Evolutionary conservation across 2,888 invertebrate genomes (phyloP).

Genomic region (Automeris io): DNA sequence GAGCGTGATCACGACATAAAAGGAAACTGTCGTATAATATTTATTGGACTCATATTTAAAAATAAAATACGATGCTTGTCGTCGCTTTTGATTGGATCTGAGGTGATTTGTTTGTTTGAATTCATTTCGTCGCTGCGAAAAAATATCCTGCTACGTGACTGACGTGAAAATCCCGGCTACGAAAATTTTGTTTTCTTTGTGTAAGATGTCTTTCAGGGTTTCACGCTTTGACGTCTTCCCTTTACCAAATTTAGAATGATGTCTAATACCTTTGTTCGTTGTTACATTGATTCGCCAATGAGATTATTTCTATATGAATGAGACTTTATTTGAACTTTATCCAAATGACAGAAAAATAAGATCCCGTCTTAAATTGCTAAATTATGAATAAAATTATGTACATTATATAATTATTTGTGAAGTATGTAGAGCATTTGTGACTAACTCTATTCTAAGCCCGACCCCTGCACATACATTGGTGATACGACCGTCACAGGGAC

Average conservation of each 20-base stretch:
- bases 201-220: conserved; percentile 39
- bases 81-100: conserved; percentile 49
- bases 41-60: conserved; percentile 11
- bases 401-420: too few species aligned
- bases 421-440: too few species aligned
- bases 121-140: conserved; percentile 40
- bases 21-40: conserved; percentile 4
- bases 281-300: conserved; percentile 26
- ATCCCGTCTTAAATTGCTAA: too few species aligned
- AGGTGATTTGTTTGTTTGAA: conserved; percentile 57
- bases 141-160: conserved; percentile 55
- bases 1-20: conserved; percentile 2
- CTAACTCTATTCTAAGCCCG: too few species aligned
- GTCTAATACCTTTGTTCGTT: conserved; percentile 31
- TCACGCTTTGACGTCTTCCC: conserved; percentile 34
- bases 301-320: conserved; percentile 9
- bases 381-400: too few species aligned
- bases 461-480: too few species aligned
- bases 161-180: conserved; percentile 50
- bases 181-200: conserved; percentile 51
- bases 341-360: too few species aligned
- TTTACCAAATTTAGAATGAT: conserved; percentile 28
- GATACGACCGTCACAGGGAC: too few species aligned
- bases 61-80: conserved; percentile 29
- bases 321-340: too few species aligned